Conservation (phyloP, 2,797 vertebrate genomes). For the Anableps anableps region DNA sequence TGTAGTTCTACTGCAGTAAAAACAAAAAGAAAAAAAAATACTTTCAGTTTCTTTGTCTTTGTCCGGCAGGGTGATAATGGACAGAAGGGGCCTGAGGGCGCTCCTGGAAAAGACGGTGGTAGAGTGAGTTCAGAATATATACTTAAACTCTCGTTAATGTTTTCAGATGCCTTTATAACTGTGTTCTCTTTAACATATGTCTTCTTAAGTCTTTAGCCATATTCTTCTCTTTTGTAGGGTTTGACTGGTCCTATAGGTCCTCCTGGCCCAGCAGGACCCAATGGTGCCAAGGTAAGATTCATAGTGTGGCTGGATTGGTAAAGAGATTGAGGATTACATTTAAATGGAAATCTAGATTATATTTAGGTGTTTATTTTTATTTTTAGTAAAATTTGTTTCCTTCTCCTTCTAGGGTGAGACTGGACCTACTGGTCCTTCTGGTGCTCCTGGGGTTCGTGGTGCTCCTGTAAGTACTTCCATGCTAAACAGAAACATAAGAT, state of each 20-base stretch:
- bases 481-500: background rate
- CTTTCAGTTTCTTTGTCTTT: constrained; percentile 13
- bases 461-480: constrained; percentile 88
- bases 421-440: constrained; percentile 86
- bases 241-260: constrained; percentile 96
- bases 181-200: background rate
- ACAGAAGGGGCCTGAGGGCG: constrained; percentile 94
- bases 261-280: constrained; percentile 91
- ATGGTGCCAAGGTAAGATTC: constrained; percentile 91
- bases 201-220: background rate
- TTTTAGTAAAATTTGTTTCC: constrained; percentile 36
- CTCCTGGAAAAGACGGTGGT: constrained; percentile 92
- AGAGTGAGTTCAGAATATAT: constrained; percentile 84
- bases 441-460: constrained; percentile 89
- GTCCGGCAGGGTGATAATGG: constrained; percentile 89
- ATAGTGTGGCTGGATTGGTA: background rate
- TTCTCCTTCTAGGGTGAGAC: constrained; percentile 87
- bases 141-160: background rate
- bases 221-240: constrained; percentile 79
- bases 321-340: background rate
- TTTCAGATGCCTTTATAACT: background rate
- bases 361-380: background rate
- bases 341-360: background rate
- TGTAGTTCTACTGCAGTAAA: background rate
- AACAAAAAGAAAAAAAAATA: background rate